phyloP scores from a whole-genome alignment of 2,888 invertebrate genomes.

The Parnassius mnemosyne region DNA sequence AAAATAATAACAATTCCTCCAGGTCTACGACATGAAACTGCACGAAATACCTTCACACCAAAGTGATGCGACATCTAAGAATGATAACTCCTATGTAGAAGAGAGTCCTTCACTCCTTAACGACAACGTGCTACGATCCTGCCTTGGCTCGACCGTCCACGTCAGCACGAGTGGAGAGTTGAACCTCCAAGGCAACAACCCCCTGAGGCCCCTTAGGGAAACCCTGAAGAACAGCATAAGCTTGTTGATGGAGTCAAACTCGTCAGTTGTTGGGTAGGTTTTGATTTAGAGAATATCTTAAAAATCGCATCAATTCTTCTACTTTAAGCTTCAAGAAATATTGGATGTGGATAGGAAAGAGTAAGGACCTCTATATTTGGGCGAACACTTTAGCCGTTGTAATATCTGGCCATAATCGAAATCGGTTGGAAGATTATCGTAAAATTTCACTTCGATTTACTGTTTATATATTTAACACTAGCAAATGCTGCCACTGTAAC shows the following conservation, averaged over 20 bases:
- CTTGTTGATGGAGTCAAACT: conserved; percentile 63
- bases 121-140: conserved; percentile 54
- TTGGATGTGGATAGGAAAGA: too few relatives aligned
- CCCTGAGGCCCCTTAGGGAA: conserved; percentile 65
- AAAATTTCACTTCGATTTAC: too few relatives aligned
- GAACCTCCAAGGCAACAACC: conserved; percentile 58
- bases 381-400: too few relatives aligned
- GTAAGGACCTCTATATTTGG: too few relatives aligned
- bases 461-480: too few relatives aligned
- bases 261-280: conserved; percentile 52
- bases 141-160: conserved; percentile 66
- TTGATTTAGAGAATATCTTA: background rate
- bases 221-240: conserved; percentile 71
- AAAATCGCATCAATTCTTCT: background rate
- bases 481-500: too few relatives aligned
- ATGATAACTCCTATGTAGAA: conserved; percentile 37
- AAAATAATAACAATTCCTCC: conserved; percentile 1
- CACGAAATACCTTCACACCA: conserved; percentile 61
- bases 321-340: too few relatives aligned
- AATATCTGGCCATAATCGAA: too few relatives aligned
- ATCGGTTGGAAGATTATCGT: too few relatives aligned
- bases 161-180: conserved; percentile 67
- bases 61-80: conserved; percentile 42
- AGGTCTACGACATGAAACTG: conserved; percentile 70
- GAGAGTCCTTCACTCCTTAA: conserved; percentile 50